phyloP scores from a whole-genome alignment of 2,113 vertebrate genomes.

The Prinia subflava region DNA sequence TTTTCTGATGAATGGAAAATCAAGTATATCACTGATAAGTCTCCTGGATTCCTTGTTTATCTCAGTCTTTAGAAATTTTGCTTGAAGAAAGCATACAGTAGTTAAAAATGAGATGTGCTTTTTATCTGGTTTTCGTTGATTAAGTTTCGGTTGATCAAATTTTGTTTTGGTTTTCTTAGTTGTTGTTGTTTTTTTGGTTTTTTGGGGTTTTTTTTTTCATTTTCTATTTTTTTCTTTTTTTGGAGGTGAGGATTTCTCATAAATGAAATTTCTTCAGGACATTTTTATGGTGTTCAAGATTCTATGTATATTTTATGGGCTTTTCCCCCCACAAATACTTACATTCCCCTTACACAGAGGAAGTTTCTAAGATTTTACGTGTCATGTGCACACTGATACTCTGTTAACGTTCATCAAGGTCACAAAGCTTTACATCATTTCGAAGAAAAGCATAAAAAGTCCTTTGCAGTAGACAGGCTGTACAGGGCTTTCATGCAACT shows the following conservation, averaged over 20 bases:
- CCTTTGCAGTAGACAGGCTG: background rate
- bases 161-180: background rate
- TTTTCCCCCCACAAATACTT: accelerated
- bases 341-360: background rate
- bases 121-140: background rate
- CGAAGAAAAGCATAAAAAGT: background rate
- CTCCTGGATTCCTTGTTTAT: background rate
- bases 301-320: background rate
- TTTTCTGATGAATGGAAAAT: background rate
- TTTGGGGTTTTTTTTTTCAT: no score
- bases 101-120: background rate
- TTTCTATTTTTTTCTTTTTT: background rate
- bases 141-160: background rate
- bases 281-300: background rate
- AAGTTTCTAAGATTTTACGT: background rate
- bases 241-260: background rate
- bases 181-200: background rate
- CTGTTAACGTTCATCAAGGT: background rate
- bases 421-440: background rate
- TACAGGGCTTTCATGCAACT: background rate
- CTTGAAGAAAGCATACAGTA: background rate
- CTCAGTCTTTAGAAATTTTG: background rate
- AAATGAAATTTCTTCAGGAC: background rate
- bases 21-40: background rate
- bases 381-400: background rate